Conservation (phyloP, 2,888 invertebrate genomes). For the Rhingia campestris region DNA sequence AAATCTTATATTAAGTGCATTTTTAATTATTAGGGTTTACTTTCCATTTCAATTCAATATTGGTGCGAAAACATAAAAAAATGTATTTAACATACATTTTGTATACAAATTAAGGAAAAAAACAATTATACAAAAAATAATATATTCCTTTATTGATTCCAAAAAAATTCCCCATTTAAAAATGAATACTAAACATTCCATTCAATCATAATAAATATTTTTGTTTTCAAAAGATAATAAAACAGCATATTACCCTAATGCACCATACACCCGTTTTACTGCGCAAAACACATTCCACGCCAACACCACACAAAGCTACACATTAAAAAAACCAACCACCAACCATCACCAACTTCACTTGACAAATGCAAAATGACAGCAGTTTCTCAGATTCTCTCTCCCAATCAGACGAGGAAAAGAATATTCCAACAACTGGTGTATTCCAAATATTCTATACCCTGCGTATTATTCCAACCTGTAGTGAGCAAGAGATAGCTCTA, state of each 20-base stretch:
- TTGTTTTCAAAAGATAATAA: not conserved
- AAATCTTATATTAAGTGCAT: too few species aligned
- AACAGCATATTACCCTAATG: slow-evolving; percentile 36
- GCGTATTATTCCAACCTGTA: slow-evolving; percentile 40
- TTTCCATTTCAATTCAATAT: too few species aligned
- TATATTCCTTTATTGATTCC: not conserved
- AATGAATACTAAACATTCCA: not conserved
- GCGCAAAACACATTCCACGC: slow-evolving; percentile 46
- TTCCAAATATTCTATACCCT: slow-evolving; percentile 66
- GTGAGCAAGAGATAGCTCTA: slow-evolving; percentile 66
- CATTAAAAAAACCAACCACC: not conserved
- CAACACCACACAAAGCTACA: not conserved
- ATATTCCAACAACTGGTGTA: slow-evolving; percentile 51
- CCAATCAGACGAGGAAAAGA: slow-evolving; percentile 61
- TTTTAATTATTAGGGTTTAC: too few species aligned
- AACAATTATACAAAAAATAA: not conserved
- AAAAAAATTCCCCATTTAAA: not conserved
- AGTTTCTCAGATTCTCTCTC: slow-evolving; percentile 45
- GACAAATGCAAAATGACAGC: slow-evolving; percentile 64
- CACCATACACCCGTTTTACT: slow-evolving; percentile 15
- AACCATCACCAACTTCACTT: slow-evolving; percentile 58
- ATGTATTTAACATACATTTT: too few species aligned
- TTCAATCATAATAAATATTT: slow-evolving; percentile 1
- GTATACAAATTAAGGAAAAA: too few species aligned
- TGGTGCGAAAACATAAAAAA: too few species aligned